Percentiles rank a stretch among this genome's conserved stretches.
These are phyloP conservation scores for Magallana angulata DNA, from an alignment of 1,140 invertebrate species.

Conservation along the genomic window DNA sequence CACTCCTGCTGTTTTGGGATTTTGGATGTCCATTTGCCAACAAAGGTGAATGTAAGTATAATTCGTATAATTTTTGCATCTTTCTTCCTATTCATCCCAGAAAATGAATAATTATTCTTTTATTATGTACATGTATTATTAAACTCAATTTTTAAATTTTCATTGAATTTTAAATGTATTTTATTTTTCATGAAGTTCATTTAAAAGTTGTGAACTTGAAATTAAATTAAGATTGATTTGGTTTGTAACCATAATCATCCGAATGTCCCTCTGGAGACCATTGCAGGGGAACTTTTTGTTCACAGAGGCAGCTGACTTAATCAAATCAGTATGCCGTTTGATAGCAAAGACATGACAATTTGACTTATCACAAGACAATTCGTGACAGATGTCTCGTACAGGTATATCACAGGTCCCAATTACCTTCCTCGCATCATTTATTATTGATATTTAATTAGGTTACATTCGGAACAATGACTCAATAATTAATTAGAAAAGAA, in stretches of 20 bases:
- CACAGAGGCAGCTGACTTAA: neutral
- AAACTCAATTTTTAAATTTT: too few relatives aligned
- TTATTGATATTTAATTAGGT: constrained; percentile 41
- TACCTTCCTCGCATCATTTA: constrained; percentile 33
- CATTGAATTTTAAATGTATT: neutral
- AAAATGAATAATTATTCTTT: too few relatives aligned
- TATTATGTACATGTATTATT: too few relatives aligned
- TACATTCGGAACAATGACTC: constrained; percentile 26
- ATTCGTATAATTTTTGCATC: too few relatives aligned
- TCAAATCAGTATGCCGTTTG: constrained; percentile 32
- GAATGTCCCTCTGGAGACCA: neutral
- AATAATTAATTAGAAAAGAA: constrained; percentile 43
- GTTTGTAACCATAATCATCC: neutral
- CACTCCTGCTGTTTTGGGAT: too few relatives aligned
- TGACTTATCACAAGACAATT: constrained; percentile 38
- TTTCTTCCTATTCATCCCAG: too few relatives aligned
- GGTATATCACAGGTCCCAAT: constrained; percentile 17
- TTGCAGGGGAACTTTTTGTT: neutral
- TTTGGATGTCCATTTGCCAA: too few relatives aligned
- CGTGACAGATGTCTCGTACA: constrained; percentile 26
- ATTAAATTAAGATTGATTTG: constrained; percentile 19
- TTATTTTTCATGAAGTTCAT: neutral
- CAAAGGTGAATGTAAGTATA: too few relatives aligned
- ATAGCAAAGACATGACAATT: constrained; percentile 36
- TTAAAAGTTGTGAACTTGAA: constrained; percentile 5